Evolutionary conservation across 1,140 invertebrate genomes (phyloP).

Genomic region (Magallana angulata): DNA sequence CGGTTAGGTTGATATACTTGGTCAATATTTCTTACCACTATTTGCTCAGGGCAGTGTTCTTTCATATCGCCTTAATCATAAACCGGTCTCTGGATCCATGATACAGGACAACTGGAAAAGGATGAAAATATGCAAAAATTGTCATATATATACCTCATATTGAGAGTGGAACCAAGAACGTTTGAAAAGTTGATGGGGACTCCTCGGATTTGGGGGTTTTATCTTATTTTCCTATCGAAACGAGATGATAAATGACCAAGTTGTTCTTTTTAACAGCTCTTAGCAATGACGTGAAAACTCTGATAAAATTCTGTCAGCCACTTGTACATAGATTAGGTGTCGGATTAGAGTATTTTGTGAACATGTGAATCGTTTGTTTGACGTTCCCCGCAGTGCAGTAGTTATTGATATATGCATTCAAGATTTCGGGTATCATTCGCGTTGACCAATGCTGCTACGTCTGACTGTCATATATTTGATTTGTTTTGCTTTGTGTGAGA

Average conservation of each 20-base stretch:
- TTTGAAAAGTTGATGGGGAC: not conserved
- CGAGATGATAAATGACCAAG: not conserved
- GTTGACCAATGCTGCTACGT: not conserved
- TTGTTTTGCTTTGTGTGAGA: not conserved
- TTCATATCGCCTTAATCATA: not conserved
- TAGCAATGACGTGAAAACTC: conserved; percentile 31
- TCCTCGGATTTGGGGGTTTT: not conserved
- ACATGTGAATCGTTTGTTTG: conserved; percentile 17
- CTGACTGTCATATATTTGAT: not conserved
- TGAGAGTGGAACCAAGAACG: not conserved
- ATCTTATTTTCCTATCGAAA: not conserved
- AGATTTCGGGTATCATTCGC: not conserved
- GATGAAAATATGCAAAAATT: not conserved
- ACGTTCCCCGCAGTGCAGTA: not conserved
- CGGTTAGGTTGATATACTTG: not conserved
- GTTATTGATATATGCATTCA: conserved; percentile 12
- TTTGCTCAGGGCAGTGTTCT: not conserved
- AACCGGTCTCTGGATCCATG: not conserved
- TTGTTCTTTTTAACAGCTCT: conserved; percentile 29
- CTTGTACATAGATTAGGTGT: conserved; percentile 33
- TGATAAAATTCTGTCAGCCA: conserved; percentile 31
- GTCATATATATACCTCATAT: not conserved
- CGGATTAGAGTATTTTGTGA: not conserved
- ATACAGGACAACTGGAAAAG: not conserved
- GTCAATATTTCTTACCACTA: conserved; percentile 14